These are phyloP conservation scores for Megaustenia siamemsis DNA, from an alignment of 2,888 invertebrate genomes.

Conservation along the genomic window DNA sequence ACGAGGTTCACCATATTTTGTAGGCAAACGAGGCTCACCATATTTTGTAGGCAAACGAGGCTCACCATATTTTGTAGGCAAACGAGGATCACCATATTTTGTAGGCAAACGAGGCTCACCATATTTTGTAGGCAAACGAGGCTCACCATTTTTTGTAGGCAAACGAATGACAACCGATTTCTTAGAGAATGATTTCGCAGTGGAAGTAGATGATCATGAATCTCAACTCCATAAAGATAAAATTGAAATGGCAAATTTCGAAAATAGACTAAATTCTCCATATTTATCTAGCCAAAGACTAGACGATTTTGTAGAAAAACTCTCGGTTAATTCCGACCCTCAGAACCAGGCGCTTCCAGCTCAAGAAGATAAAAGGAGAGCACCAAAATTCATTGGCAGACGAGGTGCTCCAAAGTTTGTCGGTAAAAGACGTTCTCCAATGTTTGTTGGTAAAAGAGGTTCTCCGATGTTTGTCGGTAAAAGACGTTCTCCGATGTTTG, in stretches of 20 bases:
- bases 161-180: too few relatives aligned
- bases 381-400: conserved; percentile 2
- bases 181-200: too few relatives aligned
- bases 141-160: conserved; percentile 23
- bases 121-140: conserved; percentile 22
- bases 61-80: too few relatives aligned
- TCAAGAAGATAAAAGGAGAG: background rate
- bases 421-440: conserved; percentile 17
- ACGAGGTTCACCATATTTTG: conserved; percentile 23
- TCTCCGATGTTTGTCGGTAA: background rate
- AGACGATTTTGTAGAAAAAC: background rate
- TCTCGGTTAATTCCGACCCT: background rate
- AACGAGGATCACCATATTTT: background rate
- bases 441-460: conserved; percentile 33
- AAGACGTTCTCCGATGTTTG: conserved; percentile 2
- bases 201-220: too few relatives aligned
- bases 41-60: background rate
- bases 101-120: conserved; percentile 10
- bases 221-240: too few relatives aligned
- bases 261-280: background rate
- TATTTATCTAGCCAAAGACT: background rate
- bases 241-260: background rate
- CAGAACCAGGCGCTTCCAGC: background rate
- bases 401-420: conserved; percentile 17
- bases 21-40: conserved; percentile 21